Conservation (phyloP, 2,888 invertebrate species). For the Calliopum simillimum region DNA sequence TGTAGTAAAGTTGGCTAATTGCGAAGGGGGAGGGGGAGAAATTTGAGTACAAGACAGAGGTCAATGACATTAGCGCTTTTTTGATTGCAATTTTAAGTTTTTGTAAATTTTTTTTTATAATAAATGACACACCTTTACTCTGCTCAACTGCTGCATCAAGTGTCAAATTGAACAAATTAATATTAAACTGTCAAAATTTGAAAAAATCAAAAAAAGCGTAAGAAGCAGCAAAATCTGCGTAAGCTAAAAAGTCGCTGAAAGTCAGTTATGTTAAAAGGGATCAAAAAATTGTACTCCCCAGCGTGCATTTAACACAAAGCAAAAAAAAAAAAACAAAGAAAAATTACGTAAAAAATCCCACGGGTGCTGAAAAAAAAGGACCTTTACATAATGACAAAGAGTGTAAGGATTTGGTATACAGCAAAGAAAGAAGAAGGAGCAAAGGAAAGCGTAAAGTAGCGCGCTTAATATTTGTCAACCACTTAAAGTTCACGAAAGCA, state of each 20-base stretch:
- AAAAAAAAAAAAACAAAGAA: too few relatives aligned
- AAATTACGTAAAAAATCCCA: too few relatives aligned
- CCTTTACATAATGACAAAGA: background rate
- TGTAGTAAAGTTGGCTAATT: too few relatives aligned
- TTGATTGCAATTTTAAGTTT: too few relatives aligned
- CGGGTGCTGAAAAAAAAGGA: background rate
- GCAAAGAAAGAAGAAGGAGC: background rate
- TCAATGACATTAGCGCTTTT: too few relatives aligned
- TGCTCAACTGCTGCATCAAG: background rate
- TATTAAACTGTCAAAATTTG: constrained; percentile 1
- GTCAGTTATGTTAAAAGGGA: too few relatives aligned
- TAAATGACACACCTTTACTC: too few relatives aligned
- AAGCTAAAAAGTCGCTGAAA: too few relatives aligned
- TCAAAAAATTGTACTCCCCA: background rate
- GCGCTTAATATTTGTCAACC: constrained; percentile 11
- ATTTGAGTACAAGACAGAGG: background rate
- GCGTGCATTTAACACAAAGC: background rate
- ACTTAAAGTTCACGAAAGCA: constrained; percentile 14
- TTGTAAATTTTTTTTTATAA: too few relatives aligned
- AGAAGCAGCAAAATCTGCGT: background rate
- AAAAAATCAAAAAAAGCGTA: background rate
- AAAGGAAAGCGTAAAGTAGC: background rate
- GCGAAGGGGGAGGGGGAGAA: too few relatives aligned
- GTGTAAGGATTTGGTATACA: background rate
- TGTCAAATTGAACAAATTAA: constrained; percentile 1